Evolutionary conservation across 2,888 invertebrate species (phyloP).

Genomic region (Buathra laborator): DNA sequence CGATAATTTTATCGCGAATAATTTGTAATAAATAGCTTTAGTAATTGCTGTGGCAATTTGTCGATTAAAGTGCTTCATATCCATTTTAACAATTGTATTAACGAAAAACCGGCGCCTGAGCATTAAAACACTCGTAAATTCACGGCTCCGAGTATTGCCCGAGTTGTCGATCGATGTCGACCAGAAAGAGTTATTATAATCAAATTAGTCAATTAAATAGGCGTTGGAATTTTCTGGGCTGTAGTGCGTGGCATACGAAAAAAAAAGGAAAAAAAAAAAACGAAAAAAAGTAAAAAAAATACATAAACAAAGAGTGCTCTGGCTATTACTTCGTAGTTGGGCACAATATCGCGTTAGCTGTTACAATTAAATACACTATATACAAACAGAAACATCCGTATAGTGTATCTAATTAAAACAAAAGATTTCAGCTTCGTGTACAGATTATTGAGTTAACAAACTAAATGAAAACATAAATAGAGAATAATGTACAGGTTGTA

Average conservation of each 20-base stretch:
- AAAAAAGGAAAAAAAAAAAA: neutral
- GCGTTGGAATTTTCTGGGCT: constrained; percentile 37
- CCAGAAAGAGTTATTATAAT: constrained; percentile 56
- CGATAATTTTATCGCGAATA: neutral
- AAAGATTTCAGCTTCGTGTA: constrained; percentile 73
- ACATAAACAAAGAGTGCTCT: neutral
- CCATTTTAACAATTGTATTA: neutral
- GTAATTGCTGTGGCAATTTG: neutral
- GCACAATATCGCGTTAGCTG: constrained; percentile 50
- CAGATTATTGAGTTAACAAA: constrained; percentile 73
- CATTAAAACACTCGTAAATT: neutral
- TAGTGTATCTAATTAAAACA: constrained; percentile 32
- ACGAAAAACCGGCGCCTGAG: neutral
- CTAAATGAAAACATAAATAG: constrained; percentile 52
- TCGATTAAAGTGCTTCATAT: neutral
- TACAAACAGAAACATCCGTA: neutral
- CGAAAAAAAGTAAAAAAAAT: too few species aligned
- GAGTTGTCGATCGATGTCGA: constrained; percentile 47
- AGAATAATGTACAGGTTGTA: constrained; percentile 78
- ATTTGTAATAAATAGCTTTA: neutral
- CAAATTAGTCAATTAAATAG: constrained; percentile 76
- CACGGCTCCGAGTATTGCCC: constrained; percentile 46
- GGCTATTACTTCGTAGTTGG: constrained; percentile 9
- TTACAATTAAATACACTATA: constrained; percentile 14
- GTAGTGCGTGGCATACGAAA: constrained; percentile 45